A percentile compares a stretch with the other conserved stretches of the same genome.
Evolutionary conservation across 2,797 vertebrate species (phyloP).

Genomic region (Gambelia wislizenii): DNA sequence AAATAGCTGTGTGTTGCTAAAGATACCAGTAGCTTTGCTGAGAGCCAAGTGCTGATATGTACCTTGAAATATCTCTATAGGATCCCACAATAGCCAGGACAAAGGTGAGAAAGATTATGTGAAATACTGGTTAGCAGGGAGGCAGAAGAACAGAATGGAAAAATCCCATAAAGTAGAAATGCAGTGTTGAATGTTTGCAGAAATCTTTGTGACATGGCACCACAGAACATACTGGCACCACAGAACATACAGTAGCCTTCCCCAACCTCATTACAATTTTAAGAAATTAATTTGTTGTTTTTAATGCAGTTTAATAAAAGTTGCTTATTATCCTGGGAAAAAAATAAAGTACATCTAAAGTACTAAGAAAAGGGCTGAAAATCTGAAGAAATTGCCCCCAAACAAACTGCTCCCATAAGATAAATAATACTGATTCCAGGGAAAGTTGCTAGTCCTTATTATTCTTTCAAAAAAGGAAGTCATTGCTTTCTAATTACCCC

Average conservation of each 20-base stretch:
- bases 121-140: background rate
- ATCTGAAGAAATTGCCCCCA: no score
- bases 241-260: background rate
- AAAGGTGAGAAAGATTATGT: background rate
- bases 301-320: no score
- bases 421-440: no score
- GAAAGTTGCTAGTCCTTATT: no score
- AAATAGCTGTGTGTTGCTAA: background rate
- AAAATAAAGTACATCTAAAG: no score
- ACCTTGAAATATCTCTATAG: background rate
- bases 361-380: no score
- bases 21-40: background rate
- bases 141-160: background rate
- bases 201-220: background rate
- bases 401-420: no score
- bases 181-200: background rate
- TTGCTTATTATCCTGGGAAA: no score
- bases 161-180: background rate
- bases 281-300: no score
- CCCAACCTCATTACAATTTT: background rate
- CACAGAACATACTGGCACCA: background rate
- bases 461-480: no score
- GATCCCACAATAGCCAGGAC: background rate
- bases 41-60: background rate
- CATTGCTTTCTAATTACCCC: no score